phyloP scores from a whole-genome alignment of 2,888 invertebrate species.

The Zhengitettix transpicula region DNA sequence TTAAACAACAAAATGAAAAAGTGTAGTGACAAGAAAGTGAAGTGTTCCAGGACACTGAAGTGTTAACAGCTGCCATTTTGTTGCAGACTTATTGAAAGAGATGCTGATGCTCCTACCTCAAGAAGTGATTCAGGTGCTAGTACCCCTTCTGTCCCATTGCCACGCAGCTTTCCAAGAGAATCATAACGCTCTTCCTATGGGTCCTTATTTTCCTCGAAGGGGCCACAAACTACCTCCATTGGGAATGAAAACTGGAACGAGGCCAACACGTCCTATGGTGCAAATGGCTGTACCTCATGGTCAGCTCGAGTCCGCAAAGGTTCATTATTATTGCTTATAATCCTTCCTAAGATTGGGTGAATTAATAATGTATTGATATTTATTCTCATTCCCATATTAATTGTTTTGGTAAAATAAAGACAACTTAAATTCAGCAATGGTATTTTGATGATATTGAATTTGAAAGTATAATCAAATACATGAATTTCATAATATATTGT shows the following conservation, averaged over 20 bases:
- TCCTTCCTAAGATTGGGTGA: neutral
- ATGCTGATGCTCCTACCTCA: constrained; percentile 60
- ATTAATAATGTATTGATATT: too few relatives aligned
- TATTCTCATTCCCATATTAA: too few relatives aligned
- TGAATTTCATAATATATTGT: too few relatives aligned
- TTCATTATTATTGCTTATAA: constrained; percentile 17
- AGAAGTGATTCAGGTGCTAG: constrained; percentile 64
- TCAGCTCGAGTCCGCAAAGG: constrained; percentile 50
- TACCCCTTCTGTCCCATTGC: constrained; percentile 71
- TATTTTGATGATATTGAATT: too few relatives aligned
- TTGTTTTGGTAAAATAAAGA: too few relatives aligned
- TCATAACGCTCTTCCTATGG: constrained; percentile 46
- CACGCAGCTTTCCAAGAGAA: constrained; percentile 64
- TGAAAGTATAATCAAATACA: too few relatives aligned
- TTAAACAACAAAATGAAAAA: neutral
- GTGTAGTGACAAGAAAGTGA: neutral
- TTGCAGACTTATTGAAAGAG: constrained; percentile 54
- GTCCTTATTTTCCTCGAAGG: constrained; percentile 60
- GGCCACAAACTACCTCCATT: constrained; percentile 36
- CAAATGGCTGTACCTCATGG: constrained; percentile 70
- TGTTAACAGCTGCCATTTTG: constrained; percentile 12
- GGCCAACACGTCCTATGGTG: constrained; percentile 64
- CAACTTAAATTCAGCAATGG: too few relatives aligned
- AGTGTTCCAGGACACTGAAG: neutral
- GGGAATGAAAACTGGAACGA: constrained; percentile 38